Percentiles rank a stretch among this genome's conserved stretches.
Evolutionary conservation across 2,888 invertebrate species (phyloP).

Genomic region (Scrobipalpa costella): DNA sequence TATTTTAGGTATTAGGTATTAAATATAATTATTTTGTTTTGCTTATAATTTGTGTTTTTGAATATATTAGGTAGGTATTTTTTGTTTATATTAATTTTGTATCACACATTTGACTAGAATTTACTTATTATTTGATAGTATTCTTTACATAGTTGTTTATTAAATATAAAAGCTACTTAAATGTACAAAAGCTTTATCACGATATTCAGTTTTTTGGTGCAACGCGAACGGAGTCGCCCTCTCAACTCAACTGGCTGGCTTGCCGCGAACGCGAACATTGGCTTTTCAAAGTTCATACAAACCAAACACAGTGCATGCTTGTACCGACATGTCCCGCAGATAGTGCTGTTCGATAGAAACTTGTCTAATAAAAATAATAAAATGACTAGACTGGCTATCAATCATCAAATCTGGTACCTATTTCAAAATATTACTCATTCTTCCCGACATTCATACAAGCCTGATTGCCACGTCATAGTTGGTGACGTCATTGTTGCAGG

Average conservation of each 20-base stretch:
- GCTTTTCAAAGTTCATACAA: neutral
- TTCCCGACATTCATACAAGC: neutral
- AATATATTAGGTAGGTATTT: neutral
- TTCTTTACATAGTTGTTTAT: neutral
- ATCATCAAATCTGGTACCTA: neutral
- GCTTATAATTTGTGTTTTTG: neutral
- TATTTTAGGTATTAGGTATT: conserved; percentile 26
- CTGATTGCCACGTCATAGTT: neutral
- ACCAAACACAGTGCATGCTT: neutral
- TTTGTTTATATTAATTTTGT: conserved; percentile 3
- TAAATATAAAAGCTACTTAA: neutral
- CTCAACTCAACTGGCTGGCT: too few relatives aligned
- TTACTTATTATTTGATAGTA: conserved; percentile 1
- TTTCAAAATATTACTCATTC: conserved; percentile 6
- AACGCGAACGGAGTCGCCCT: neutral
- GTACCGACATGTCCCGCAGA: neutral
- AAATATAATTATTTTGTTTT: conserved; percentile 12
- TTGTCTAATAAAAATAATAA: neutral
- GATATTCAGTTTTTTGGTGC: neutral
- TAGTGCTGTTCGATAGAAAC: neutral
- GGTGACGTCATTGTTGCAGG: neutral
- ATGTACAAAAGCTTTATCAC: too few relatives aligned
- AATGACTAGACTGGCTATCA: neutral
- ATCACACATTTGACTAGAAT: conserved; percentile 7
- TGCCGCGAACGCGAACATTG: too few relatives aligned